These are phyloP conservation scores for Tragelaphus strepsiceros DNA, from an alignment of 2,113 vertebrate species.

Conservation along the genomic window DNA sequence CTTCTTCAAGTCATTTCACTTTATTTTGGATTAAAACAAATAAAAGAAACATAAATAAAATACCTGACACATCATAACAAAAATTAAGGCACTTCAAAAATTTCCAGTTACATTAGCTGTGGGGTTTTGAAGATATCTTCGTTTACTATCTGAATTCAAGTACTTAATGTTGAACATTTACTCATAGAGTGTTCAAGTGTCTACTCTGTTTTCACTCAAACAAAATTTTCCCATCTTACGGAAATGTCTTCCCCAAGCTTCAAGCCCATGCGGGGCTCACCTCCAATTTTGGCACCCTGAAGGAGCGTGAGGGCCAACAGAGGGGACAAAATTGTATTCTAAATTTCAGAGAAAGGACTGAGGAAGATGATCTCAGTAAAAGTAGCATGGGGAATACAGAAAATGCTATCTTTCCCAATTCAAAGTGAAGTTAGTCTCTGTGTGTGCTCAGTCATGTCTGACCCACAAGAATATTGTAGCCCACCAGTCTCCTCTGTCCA, in stretches of 20 bases:
- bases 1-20: slow-evolving; percentile 16
- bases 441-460: neutral
- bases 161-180: neutral
- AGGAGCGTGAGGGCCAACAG: neutral
- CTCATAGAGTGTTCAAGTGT: neutral
- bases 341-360: neutral
- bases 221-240: neutral
- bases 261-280: neutral
- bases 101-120: neutral
- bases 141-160: neutral
- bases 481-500: neutral
- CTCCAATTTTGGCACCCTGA: neutral
- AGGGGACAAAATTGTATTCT: neutral
- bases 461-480: neutral
- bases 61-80: neutral
- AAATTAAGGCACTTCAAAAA: neutral
- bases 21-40: slow-evolving; percentile 30
- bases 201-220: neutral
- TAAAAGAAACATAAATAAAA: neutral
- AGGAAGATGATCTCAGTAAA: neutral
- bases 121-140: neutral
- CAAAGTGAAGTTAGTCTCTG: neutral
- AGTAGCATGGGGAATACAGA: neutral
- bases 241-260: neutral
- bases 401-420: neutral